phyloP scores from a whole-genome alignment of 1,140 invertebrate species.

The Metaphire vulgaris region DNA sequence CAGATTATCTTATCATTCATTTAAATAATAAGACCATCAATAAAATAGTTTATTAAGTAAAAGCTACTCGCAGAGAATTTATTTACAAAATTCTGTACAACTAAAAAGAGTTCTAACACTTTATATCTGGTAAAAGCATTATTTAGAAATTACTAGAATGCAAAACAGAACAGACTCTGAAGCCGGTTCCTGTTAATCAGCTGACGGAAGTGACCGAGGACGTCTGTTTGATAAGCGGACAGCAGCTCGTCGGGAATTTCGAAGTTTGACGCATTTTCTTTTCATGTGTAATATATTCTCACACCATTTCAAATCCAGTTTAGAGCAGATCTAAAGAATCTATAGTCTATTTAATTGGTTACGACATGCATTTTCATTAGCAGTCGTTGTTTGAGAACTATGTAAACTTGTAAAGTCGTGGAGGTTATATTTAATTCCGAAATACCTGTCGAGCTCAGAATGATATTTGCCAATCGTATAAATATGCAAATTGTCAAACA shows the following conservation, averaged over 20 bases:
- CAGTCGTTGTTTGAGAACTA: neutral
- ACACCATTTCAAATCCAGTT: too few species aligned
- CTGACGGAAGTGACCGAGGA: neutral
- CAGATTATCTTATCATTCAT: neutral
- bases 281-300: too few species aligned
- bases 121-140: neutral
- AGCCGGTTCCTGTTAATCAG: neutral
- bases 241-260: neutral
- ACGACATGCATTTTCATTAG: neutral
- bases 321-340: neutral
- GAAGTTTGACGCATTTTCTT: neutral
- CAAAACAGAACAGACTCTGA: neutral
- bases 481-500: too few species aligned
- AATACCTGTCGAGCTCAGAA: neutral
- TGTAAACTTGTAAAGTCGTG: neutral
- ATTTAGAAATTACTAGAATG: neutral
- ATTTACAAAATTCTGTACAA: neutral
- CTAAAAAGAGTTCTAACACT: neutral
- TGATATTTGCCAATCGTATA: too few species aligned
- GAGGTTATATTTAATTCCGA: neutral
- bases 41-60: too few species aligned
- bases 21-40: too few species aligned
- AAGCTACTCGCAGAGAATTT: neutral
- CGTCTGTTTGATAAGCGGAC: neutral
- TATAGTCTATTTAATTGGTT: neutral